These are phyloP conservation scores for Apostichopus japonicus DNA, from an alignment of 35 echinoderm and acorn worm species.

Conservation along the genomic window DNA sequence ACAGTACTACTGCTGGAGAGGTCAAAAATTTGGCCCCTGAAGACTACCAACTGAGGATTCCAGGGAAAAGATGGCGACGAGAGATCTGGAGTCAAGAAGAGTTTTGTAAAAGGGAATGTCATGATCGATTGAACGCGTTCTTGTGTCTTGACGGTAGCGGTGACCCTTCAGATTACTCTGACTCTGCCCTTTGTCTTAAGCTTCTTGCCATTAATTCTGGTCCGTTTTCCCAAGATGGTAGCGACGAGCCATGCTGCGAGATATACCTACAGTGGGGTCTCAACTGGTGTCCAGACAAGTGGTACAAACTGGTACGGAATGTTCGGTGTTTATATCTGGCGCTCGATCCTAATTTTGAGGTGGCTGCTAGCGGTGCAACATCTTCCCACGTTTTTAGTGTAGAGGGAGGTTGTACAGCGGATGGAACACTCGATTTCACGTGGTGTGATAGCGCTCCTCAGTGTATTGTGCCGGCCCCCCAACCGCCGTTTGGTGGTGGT, in stretches of 20 bases:
- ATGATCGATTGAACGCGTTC: not conserved
- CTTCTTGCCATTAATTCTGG: not conserved
- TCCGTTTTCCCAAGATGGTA: not conserved
- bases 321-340: not conserved
- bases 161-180: not conserved
- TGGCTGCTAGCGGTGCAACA: not conserved
- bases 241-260: not conserved
- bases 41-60: not conserved
- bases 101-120: not conserved
- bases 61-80: slow-evolving; percentile 25
- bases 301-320: not conserved
- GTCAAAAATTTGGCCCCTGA: slow-evolving; percentile 3
- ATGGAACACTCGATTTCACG: not conserved
- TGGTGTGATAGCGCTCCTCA: not conserved
- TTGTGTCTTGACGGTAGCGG: not conserved
- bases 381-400: not conserved
- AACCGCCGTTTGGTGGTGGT: too few species aligned
- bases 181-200: not conserved
- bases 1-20: not conserved
- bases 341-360: not conserved
- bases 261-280: slow-evolving; percentile 14
- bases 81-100: not conserved
- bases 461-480: not conserved
- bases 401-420: not conserved
- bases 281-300: not conserved